A percentile compares a stretch with the other conserved stretches of the same genome.
phyloP scores from a whole-genome alignment of 2,797 vertebrate genomes.

The Setipinna tenuifilis region DNA sequence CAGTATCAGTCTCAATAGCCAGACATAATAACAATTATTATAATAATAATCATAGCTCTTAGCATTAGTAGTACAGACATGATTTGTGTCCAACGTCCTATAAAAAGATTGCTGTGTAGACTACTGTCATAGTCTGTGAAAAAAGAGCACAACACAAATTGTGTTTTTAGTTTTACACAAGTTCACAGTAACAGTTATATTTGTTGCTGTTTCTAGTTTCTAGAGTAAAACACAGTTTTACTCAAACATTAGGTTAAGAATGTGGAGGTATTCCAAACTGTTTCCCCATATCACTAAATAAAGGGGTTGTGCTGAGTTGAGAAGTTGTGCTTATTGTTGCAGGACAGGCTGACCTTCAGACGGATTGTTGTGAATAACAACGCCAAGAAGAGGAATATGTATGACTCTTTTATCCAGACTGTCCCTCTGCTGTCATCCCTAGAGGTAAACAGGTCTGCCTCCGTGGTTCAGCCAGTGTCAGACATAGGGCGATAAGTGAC shows the following conservation, averaged over 20 bases:
- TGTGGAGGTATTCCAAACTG: background rate
- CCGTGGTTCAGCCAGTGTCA: background rate
- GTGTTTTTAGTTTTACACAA: no score
- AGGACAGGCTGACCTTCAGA: constrained; percentile 95
- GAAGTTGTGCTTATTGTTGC: constrained; percentile 46
- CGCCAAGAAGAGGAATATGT: constrained; percentile 94
- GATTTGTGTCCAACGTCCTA: no score
- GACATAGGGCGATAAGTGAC: no score
- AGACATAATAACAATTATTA: no score
- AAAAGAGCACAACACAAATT: no score
- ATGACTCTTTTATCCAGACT: constrained; percentile 94
- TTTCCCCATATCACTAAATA: background rate
- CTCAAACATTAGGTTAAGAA: background rate
- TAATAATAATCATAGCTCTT: no score
- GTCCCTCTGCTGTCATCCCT: constrained; percentile 93
- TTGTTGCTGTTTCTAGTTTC: background rate
- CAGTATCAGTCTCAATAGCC: no score
- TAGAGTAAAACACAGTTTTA: background rate
- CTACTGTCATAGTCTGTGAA: no score
- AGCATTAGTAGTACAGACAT: no score
- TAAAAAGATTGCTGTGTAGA: no score
- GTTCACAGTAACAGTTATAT: background rate
- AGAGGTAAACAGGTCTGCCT: constrained; percentile 77
- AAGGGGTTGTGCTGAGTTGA: background rate
- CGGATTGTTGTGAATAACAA: constrained; percentile 98